Evolutionary conservation across 2,113 vertebrate species (phyloP).

Genomic region (Sitta europaea): DNA sequence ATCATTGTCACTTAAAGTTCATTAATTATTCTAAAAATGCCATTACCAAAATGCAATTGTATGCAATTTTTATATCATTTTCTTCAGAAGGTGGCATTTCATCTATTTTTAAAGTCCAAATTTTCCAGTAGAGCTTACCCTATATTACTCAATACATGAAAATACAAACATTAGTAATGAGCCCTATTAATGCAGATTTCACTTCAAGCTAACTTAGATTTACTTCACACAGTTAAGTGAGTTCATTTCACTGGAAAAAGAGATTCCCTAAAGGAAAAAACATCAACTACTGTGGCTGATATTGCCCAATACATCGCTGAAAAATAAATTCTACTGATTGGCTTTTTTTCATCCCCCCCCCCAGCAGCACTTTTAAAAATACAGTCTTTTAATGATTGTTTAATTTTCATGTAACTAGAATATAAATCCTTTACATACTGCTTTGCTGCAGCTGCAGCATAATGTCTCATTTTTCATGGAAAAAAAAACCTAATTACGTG

Average conservation of each 20-base stretch:
- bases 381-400: conserved; percentile 66
- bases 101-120: not conserved
- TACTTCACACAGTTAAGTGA: conserved; percentile 42
- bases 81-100: not conserved
- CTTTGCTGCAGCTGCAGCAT: conserved; percentile 49
- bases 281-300: conserved; percentile 12
- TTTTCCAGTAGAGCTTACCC: not conserved
- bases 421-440: conserved; percentile 55
- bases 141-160: not conserved
- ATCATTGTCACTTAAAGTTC: not conserved
- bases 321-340: conserved; percentile 45
- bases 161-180: conserved; percentile 31
- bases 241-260: conserved; percentile 33
- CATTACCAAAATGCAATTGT: not conserved
- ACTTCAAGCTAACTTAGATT: conserved; percentile 44
- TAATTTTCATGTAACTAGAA: conserved; percentile 69
- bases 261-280: conserved; percentile 27
- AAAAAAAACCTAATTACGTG: conserved; percentile 69
- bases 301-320: conserved; percentile 8
- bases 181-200: conserved; percentile 22
- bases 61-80: not conserved
- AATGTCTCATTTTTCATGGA: conserved; percentile 67
- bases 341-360: not conserved
- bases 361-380: conserved; percentile 58
- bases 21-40: not conserved